phyloP scores from a whole-genome alignment of 2,113 vertebrate genomes.

The Heliornis fulica region DNA sequence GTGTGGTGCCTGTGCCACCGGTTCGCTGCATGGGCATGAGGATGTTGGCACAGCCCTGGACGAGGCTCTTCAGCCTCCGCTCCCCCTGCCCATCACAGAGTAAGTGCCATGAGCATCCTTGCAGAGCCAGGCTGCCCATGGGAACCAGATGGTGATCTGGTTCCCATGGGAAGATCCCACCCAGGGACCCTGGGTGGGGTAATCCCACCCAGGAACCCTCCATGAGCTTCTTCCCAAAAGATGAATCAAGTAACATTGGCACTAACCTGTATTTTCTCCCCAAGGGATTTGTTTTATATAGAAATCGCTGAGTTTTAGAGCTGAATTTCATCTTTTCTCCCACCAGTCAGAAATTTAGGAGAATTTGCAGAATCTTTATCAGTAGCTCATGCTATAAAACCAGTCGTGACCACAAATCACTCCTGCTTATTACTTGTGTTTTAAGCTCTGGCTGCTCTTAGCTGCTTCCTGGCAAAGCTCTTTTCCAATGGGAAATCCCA shows the following conservation, averaged over 20 bases:
- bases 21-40: accelerated
- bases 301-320: neutral
- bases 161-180: neutral
- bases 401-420: neutral
- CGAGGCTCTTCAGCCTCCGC: neutral
- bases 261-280: neutral
- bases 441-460: neutral
- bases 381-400: neutral
- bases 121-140: accelerated
- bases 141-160: too few relatives aligned
- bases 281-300: neutral
- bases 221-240: accelerated
- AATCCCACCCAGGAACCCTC: neutral
- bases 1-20: accelerated
- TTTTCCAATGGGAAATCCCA: neutral
- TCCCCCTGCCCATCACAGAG: accelerated
- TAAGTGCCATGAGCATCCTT: accelerated
- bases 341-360: neutral
- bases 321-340: neutral
- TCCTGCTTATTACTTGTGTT: neutral
- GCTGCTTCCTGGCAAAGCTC: neutral
- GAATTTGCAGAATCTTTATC: neutral
- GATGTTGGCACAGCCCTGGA: neutral
- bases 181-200: too few relatives aligned
- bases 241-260: too few relatives aligned